phyloP scores from a whole-genome alignment of 35 echinoderm and acorn worm species.

The Stichopus chloronotus region DNA sequence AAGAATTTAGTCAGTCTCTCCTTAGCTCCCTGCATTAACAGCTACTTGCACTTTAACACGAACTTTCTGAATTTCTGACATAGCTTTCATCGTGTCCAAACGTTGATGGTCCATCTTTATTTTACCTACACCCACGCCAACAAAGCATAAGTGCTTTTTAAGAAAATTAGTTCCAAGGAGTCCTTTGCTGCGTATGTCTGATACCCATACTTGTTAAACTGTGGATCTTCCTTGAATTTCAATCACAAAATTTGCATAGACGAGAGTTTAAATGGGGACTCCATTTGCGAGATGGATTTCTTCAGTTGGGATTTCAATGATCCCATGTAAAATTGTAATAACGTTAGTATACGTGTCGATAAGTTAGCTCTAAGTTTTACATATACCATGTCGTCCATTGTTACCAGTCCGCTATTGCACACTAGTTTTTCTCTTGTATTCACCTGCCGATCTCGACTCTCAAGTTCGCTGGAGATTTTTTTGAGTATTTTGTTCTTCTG shows the following conservation, averaged over 20 bases:
- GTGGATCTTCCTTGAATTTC: not conserved
- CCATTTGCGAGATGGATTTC: slow-evolving; percentile 20
- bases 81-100: not conserved
- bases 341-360: not conserved
- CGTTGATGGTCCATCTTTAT: not conserved
- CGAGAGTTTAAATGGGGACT: not conserved
- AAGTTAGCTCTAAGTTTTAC: slow-evolving; percentile 9
- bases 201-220: slow-evolving; percentile 61
- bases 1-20: not conserved
- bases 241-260: not conserved
- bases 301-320: not conserved
- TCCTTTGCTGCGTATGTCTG: slow-evolving; percentile 24
- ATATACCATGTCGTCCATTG: not conserved
- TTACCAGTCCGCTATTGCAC: not conserved
- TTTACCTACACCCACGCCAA: not conserved
- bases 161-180: slow-evolving; percentile 31
- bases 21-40: not conserved
- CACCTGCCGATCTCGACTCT: slow-evolving; percentile 42
- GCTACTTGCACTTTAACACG: no score
- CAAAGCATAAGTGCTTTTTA: not conserved
- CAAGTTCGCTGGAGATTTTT: slow-evolving; percentile 24
- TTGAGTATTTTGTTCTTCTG: slow-evolving; percentile 32
- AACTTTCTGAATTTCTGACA: not conserved
- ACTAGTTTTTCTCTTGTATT: not conserved
- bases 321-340: not conserved